These are phyloP conservation scores for Pristionchus mayeri DNA, from an alignment of 2,888 invertebrate species.

Conservation along the genomic window DNA sequence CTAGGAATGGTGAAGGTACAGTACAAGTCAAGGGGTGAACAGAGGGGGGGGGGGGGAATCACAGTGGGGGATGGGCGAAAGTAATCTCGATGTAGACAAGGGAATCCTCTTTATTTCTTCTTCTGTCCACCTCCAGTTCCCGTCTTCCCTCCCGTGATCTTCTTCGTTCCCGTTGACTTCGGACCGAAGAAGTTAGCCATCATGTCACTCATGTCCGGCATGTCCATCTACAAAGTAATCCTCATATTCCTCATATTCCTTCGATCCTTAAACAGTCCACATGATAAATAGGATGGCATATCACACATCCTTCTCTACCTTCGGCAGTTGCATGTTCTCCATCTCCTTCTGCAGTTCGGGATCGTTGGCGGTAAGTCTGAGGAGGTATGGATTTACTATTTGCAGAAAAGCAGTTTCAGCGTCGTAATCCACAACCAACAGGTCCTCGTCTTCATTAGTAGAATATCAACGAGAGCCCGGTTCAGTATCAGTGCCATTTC, in stretches of 20 bases:
- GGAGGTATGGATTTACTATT: no score
- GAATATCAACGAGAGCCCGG: no score
- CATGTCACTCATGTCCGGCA: slow-evolving; percentile 94
- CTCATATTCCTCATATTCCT: background rate
- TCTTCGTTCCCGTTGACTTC: slow-evolving; percentile 63
- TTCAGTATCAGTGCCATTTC: no score
- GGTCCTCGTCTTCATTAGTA: no score
- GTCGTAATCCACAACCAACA: no score
- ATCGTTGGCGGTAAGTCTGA: slow-evolving; percentile 84
- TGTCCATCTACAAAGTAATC: slow-evolving; percentile 79
- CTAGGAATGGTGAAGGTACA: background rate
- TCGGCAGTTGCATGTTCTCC: slow-evolving; percentile 73
- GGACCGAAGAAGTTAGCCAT: slow-evolving; percentile 88
- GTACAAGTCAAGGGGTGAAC: background rate
- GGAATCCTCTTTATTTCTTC: background rate
- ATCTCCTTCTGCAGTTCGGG: slow-evolving; percentile 90
- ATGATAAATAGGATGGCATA: background rate
- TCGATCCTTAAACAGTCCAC: background rate
- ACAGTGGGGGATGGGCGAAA: background rate
- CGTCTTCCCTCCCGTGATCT: slow-evolving; percentile 18
- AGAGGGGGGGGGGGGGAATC: background rate
- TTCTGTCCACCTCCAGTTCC: background rate
- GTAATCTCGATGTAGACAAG: background rate
- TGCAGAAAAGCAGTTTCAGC: no score
- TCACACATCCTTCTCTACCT: slow-evolving; percentile 46